These are phyloP conservation scores for Chondrilla cf. caribensis DNA, from an alignment of 37 sponge, comb jelly and placozoan species.

Conservation along the genomic window DNA sequence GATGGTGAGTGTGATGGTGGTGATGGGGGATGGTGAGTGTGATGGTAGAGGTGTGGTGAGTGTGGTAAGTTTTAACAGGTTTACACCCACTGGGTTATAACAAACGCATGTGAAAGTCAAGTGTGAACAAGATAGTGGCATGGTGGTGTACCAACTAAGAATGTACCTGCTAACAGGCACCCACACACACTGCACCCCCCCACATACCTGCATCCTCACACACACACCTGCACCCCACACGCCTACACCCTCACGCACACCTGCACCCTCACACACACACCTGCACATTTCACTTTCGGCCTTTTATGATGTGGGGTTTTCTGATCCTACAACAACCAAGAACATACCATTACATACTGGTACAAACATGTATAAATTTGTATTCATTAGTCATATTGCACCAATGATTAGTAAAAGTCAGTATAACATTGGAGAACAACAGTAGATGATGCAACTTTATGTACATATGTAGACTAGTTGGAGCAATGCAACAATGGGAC, in stretches of 20 bases:
- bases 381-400: too few relatives aligned
- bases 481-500: background rate
- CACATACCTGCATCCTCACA: background rate
- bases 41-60: background rate
- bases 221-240: background rate
- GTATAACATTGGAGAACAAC: too few relatives aligned
- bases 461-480: too few relatives aligned
- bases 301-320: conserved; percentile 33
- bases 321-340: conserved; percentile 14
- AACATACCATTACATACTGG: background rate
- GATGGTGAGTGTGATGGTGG: background rate
- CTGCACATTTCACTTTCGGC: conserved; percentile 3
- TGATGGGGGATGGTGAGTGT: conserved; percentile 23
- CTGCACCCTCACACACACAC: conserved; percentile 19
- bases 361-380: background rate
- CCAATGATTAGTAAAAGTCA: too few relatives aligned
- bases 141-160: background rate
- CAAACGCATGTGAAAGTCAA: background rate
- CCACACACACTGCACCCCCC: background rate
- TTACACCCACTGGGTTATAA: too few relatives aligned
- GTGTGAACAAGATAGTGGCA: too few relatives aligned
- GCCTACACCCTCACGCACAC: background rate
- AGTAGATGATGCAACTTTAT: too few relatives aligned
- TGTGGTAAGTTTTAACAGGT: background rate
- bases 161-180: background rate